These are phyloP conservation scores for Grammatotria lemairii DNA, from an alignment of 2,113 vertebrate genomes.

Conservation along the genomic window DNA sequence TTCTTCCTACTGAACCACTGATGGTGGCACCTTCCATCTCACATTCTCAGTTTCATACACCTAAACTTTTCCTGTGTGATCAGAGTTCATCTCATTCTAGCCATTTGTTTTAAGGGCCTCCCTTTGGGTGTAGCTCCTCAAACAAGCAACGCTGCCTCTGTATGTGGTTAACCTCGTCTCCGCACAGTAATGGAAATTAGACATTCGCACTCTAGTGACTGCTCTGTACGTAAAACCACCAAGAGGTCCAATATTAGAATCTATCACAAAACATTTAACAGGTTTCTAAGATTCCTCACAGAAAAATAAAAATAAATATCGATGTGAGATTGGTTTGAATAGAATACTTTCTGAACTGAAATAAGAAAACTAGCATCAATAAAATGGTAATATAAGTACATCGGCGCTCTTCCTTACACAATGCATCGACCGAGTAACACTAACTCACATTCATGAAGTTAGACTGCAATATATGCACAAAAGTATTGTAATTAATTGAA, in stretches of 20 bases:
- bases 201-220: background rate
- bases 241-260: background rate
- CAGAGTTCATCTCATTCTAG: background rate
- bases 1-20: background rate
- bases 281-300: background rate
- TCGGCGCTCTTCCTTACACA: background rate
- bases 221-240: background rate
- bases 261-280: background rate
- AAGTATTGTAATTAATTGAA: background rate
- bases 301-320: accelerated
- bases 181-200: background rate
- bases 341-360: background rate
- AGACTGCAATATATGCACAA: background rate
- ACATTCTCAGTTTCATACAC: background rate
- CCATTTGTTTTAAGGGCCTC: background rate
- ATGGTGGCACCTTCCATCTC: background rate
- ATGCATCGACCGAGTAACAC: background rate
- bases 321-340: background rate
- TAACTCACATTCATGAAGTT: background rate
- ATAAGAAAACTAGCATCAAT: background rate
- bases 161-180: background rate
- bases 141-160: background rate
- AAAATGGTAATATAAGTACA: background rate
- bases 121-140: background rate
- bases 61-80: background rate